A percentile compares a stretch with the other conserved stretches of the same genome.
phyloP scores from a whole-genome alignment of 2,797 vertebrate genomes.

The Melopsittacus undulatus region DNA sequence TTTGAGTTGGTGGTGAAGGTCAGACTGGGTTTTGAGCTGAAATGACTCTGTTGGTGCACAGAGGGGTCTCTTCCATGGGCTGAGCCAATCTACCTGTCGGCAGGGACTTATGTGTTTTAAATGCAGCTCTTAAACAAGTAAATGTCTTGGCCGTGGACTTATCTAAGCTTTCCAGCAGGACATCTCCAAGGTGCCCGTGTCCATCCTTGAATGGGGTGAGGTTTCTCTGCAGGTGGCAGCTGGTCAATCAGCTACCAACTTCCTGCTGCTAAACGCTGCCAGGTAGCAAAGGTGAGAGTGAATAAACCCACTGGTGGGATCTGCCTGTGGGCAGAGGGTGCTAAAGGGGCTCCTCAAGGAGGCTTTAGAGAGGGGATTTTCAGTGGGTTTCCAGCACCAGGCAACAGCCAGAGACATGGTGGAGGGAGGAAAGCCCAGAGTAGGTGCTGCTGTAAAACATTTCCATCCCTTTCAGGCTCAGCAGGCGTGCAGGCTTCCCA shows the following conservation, averaged over 20 bases:
- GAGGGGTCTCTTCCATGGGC: neutral
- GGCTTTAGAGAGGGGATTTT: neutral
- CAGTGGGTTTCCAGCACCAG: neutral
- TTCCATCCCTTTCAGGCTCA: neutral
- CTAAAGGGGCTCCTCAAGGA: neutral
- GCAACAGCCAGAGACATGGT: neutral
- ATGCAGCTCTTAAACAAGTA: neutral
- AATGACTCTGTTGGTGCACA: neutral
- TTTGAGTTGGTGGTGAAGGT: neutral
- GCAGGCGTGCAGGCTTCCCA: neutral
- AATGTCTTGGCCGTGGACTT: neutral
- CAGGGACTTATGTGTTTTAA: neutral
- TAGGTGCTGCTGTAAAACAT: neutral
- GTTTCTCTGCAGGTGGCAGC: neutral
- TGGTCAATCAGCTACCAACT: neutral
- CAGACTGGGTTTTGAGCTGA: fast-evolving
- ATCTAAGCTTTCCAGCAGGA: neutral
- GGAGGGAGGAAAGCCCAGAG: neutral
- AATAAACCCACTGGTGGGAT: neutral
- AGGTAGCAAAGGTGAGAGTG: neutral
- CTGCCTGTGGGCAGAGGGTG: neutral
- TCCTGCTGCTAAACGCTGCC: neutral
- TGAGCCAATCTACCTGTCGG: neutral
- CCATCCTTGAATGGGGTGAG: neutral
- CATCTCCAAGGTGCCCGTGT: neutral